Conservation (phyloP, 2,797 vertebrate species). For the Cossypha heuglini region DNA sequence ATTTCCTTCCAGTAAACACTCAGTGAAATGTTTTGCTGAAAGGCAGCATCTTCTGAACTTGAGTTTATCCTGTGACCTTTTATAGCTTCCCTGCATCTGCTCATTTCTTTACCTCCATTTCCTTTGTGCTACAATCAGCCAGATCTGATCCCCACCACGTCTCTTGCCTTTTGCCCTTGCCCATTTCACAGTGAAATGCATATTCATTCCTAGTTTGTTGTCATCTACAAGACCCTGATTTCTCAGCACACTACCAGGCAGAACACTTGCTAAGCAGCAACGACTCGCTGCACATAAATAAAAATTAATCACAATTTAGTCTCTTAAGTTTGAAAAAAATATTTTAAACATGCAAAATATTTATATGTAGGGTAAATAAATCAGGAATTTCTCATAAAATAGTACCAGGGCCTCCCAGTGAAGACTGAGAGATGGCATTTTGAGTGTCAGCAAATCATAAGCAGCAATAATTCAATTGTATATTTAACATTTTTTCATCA, state of each 20-base stretch:
- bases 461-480: not conserved
- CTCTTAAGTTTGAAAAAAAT: not conserved
- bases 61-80: slow-evolving; percentile 20
- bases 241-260: not conserved
- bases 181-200: not conserved
- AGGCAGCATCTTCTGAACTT: not conserved
- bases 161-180: not conserved
- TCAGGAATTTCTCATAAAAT: not conserved
- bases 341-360: not conserved
- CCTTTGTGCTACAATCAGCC: not conserved
- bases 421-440: not conserved
- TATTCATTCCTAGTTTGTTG: not conserved
- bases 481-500: not conserved
- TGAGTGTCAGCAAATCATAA: not conserved
- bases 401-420: not conserved
- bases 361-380: not conserved
- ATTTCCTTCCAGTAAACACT: not conserved
- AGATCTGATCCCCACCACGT: not conserved
- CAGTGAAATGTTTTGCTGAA: not conserved
- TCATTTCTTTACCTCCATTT: not conserved
- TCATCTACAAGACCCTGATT: not conserved
- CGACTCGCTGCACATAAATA: not conserved
- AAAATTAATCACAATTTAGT: not conserved
- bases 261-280: not conserved
- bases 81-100: not conserved